phyloP scores from a whole-genome alignment of 2,113 vertebrate genomes.

The Hucho hucho region DNA sequence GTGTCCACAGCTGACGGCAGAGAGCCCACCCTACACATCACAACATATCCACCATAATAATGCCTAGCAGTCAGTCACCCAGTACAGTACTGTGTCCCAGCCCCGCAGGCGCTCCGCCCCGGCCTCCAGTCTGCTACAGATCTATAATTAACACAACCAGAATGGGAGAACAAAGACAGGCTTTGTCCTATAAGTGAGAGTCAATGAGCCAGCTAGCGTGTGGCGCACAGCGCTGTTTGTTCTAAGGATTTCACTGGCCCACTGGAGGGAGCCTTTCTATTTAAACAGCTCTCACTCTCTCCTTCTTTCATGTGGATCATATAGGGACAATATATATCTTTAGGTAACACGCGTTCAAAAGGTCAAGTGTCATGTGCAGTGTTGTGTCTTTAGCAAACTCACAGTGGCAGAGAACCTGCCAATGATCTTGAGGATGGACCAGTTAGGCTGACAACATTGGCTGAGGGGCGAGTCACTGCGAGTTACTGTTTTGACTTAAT shows the following conservation, averaged over 20 bases:
- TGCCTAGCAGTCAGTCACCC: neutral
- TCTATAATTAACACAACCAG: neutral
- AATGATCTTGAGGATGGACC: neutral
- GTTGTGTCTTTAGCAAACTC: neutral
- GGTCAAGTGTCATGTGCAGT: neutral
- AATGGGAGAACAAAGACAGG: conserved; percentile 1
- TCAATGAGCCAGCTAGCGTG: conserved; percentile 1
- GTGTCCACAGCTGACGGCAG: neutral
- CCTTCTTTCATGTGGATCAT: neutral
- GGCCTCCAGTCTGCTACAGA: neutral
- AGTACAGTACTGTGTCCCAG: neutral
- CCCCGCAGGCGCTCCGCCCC: neutral
- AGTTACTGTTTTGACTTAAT: conserved; percentile 8
- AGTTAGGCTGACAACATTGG: neutral
- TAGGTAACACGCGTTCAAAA: neutral
- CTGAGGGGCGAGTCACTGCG: neutral
- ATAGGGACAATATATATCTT: neutral
- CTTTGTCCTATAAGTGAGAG: conserved; percentile 11
- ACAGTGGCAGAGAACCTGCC: neutral
- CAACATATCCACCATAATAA: neutral
- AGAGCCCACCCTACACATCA: neutral
- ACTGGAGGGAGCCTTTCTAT: neutral
- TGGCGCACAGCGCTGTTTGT: neutral
- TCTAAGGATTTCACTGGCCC: neutral
- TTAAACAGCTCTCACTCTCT: neutral